A percentile compares a stretch with the other conserved stretches of the same genome.
Evolutionary conservation across 2,888 invertebrate genomes (phyloP).

Genomic region (Andrena minutula): DNA sequence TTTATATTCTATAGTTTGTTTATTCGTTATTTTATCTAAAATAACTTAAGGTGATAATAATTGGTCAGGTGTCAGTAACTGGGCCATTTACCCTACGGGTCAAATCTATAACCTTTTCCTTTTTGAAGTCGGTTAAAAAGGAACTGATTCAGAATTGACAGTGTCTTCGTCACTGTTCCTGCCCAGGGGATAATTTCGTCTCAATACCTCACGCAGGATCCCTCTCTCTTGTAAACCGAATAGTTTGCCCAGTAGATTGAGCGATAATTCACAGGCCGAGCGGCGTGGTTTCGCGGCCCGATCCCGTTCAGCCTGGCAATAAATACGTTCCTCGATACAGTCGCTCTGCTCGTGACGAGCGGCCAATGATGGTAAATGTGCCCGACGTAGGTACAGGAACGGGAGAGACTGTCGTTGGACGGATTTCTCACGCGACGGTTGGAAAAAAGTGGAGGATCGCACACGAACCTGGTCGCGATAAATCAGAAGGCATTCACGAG

Average conservation of each 20-base stretch:
- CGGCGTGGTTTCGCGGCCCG: conserved; percentile 12
- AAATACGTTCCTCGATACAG: conserved; percentile 3
- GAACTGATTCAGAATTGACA: background rate
- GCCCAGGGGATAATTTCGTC: conserved; percentile 9
- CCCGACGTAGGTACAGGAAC: conserved; percentile 12
- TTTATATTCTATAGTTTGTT: too few species aligned
- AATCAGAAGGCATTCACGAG: conserved; percentile 14
- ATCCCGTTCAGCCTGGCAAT: conserved; percentile 26
- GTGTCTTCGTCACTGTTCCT: background rate
- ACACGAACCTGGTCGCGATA: conserved; percentile 20
- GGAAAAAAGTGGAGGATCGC: background rate
- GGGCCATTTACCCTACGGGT: too few species aligned
- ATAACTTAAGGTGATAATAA: too few species aligned
- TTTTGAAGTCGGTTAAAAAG: too few species aligned
- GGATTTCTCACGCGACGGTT: conserved; percentile 31
- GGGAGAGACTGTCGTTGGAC: conserved; percentile 8
- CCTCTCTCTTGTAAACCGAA: conserved; percentile 24
- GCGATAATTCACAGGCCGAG: conserved; percentile 32
- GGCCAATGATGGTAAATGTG: conserved; percentile 14
- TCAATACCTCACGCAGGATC: conserved; percentile 16
- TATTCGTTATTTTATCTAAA: too few species aligned
- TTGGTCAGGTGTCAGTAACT: too few species aligned
- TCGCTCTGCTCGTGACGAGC: conserved; percentile 17
- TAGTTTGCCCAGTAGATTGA: conserved; percentile 23
- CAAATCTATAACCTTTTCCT: too few species aligned